phyloP scores from a whole-genome alignment of 2,113 vertebrate genomes.

The Nymphicus hollandicus region DNA sequence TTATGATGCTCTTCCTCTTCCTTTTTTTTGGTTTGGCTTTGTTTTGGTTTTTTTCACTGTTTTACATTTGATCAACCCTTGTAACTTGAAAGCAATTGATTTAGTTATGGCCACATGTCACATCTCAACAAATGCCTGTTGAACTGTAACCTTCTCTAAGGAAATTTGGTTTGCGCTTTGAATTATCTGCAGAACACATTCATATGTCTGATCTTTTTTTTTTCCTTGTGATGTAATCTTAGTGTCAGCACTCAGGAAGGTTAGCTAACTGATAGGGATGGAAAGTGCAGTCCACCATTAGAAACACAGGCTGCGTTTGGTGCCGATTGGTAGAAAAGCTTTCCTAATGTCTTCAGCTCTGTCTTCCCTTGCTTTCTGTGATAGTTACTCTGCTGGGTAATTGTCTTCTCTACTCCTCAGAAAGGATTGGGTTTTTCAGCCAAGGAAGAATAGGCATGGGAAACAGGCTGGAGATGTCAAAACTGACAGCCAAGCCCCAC shows the following conservation, averaged over 20 bases:
- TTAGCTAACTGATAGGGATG: not conserved
- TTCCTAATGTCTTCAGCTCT: not conserved
- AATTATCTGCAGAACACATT: not conserved
- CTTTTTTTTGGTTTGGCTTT: not conserved
- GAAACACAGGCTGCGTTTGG: not conserved
- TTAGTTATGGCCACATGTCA: not conserved
- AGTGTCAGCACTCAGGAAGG: not conserved
- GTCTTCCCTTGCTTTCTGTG: not conserved
- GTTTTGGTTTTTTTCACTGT: not conserved
- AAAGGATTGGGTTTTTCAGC: not conserved
- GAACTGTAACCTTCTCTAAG: not conserved
- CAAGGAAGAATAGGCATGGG: not conserved
- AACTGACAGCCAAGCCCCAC: not conserved
- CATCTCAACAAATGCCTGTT: not conserved
- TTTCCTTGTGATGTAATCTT: not conserved
- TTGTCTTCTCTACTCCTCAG: not conserved
- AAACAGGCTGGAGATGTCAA: not conserved
- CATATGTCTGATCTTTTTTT: not conserved
- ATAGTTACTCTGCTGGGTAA: not conserved
- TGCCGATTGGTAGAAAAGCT: not conserved
- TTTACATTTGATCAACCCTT: not conserved
- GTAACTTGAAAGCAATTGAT: slow-evolving; percentile 4
- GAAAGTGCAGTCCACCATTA: not conserved
- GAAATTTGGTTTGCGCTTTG: not conserved
- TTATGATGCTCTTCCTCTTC: not conserved